Evolutionary conservation across 1,140 invertebrate genomes (phyloP), one percentile per base, ranked within the genome.

Genomic region (Micrasema minimum): DNA sequence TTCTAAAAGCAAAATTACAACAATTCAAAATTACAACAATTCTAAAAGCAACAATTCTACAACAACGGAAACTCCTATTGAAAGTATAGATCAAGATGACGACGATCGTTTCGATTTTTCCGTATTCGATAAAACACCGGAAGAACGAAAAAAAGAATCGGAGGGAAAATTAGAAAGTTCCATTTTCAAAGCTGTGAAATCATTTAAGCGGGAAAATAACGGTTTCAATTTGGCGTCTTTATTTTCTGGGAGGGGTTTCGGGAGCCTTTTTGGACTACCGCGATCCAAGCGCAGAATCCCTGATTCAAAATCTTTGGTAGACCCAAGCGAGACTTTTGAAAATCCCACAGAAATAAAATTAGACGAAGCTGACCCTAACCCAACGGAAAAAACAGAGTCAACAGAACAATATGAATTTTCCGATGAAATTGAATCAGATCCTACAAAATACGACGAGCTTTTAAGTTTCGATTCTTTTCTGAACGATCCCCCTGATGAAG

Each of bases 41-140:
- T n/a, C n/a, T n/a, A n/a, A n/a, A n/a, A n/a, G n/a, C n/a, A n/a
- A n/a, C n/a, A n/a, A n/a, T n/a, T 22, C 26, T 12, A 66, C 43
- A 66, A 48, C 43, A 6, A 51, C 41, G 20, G 31, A 37, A 18
- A 64, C 37, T 20, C 46, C 37, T 14, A 50, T 11, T 1, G n/a
- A n/a, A n/a, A n/a, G n/a, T n/a, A n/a, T n/a, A n/a, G 18, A 23
- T 12, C 50, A 67, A 26, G 48, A 67, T 38, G 65, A 67, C 7
- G 73, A 75, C 5, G 72, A 74, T 22, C 69, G 71, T 31, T 69
- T 75, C 23, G 65, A 67, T 16, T 66, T 75, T 35, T 69, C 73
- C 5, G 41, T 75, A 10, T 71, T 75, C 11, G 73, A 75, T 22
- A 66, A 71, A 45, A 22, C 61, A 7, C 31, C 59, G 12, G 14